phyloP scores from a whole-genome alignment of 2,113 vertebrate genomes.

The Cephalopterus ornatus region DNA sequence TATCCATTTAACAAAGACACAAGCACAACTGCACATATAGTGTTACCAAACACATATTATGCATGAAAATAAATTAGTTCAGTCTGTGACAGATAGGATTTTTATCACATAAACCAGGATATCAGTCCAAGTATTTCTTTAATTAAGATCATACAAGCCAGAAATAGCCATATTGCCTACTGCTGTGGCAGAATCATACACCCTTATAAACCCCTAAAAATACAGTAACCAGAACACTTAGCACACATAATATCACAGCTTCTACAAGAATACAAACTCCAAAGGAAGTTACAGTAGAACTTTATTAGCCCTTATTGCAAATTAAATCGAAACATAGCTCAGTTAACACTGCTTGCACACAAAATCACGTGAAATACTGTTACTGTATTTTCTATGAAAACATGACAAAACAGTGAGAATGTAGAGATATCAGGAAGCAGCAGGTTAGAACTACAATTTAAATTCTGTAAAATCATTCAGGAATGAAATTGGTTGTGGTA shows the following conservation, averaged over 20 bases:
- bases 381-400: not conserved
- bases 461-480: not conserved
- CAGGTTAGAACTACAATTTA: slow-evolving; percentile 13
- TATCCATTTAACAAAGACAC: not conserved
- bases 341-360: slow-evolving; percentile 5
- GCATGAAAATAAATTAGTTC: not conserved
- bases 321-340: not conserved
- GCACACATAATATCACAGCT: not conserved
- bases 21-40: not conserved
- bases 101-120: not conserved
- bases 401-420: not conserved
- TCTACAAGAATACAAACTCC: slow-evolving; percentile 33
- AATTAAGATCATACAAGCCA: not conserved
- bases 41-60: not conserved
- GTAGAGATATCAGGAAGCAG: not conserved
- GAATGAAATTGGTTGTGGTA: not conserved
- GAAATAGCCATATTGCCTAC: not conserved
- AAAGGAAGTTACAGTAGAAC: slow-evolving; percentile 1
- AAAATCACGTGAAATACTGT: not conserved
- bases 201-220: not conserved
- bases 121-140: not conserved
- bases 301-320: slow-evolving; percentile 50
- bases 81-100: not conserved
- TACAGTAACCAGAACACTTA: not conserved
- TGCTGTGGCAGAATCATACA: not conserved